Conservation (phyloP, 2,113 vertebrate genomes). For the Ovis aries region ARS-UI_Ramb_v3.0 NC_056072.1:39132501-39133000, state of each 20-base stretch:
- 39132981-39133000: neutral
- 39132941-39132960: neutral
- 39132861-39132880: neutral
- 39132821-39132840: neutral
- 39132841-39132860: neutral
- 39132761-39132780: neutral
- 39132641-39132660: neutral
- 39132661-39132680: neutral
- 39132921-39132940: neutral
- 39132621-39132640: neutral
- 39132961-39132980: neutral
- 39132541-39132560: neutral
- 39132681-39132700: neutral
- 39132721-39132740: neutral
- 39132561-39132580: neutral
- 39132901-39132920: neutral
- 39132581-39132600: neutral
- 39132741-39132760: neutral
- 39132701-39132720: neutral
- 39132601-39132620: neutral
- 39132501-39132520: neutral
- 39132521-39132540: fast-evolving
- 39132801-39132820: neutral
- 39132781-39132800: neutral
- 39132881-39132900: neutral